Percentiles rank a stretch among this genome's conserved stretches.
phyloP scores from a whole-genome alignment of 1,140 invertebrate genomes.

The fruit fly (Drosophila melanogaster) region DNA sequence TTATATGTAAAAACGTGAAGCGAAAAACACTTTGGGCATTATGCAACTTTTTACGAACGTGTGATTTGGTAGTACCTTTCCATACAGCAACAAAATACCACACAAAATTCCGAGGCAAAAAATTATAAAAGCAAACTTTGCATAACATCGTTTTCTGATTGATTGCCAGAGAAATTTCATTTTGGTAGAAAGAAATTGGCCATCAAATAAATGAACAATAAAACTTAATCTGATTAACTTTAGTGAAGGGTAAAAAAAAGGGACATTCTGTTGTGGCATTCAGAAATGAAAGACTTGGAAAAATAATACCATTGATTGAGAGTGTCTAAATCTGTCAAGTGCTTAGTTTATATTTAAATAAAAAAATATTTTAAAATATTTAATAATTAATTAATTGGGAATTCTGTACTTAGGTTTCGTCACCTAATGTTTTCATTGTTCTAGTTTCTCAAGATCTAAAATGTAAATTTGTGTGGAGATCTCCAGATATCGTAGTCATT shows the following conservation, averaged over 20 bases:
- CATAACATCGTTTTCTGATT: conserved; percentile 48
- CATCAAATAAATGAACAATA: conserved; percentile 11
- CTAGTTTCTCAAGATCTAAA: conserved; percentile 30
- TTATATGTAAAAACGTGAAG: conserved; percentile 56
- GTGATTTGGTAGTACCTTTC: conserved; percentile 34
- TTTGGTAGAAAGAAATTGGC: conserved; percentile 28
- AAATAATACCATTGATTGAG: background rate
- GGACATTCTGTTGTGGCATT: too few relatives aligned
- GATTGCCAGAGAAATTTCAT: conserved; percentile 35
- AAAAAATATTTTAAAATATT: background rate
- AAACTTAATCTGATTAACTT: conserved; percentile 15
- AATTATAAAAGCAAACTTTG: conserved; percentile 45
- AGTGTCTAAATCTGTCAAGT: background rate
- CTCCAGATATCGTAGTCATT: conserved; percentile 3
- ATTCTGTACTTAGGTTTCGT: background rate
- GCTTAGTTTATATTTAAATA: background rate
- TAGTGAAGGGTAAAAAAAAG: background rate
- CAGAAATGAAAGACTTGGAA: background rate
- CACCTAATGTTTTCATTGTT: conserved; percentile 12
- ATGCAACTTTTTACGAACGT: conserved; percentile 54
- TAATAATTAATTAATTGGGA: background rate
- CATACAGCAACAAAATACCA: conserved; percentile 18
- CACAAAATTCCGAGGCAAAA: conserved; percentile 23
- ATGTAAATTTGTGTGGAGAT: conserved; percentile 26
- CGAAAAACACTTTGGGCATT: conserved; percentile 38